Conservation (phyloP, 2,113 vertebrate genomes). For the Cinclus mexicanus region DNA sequence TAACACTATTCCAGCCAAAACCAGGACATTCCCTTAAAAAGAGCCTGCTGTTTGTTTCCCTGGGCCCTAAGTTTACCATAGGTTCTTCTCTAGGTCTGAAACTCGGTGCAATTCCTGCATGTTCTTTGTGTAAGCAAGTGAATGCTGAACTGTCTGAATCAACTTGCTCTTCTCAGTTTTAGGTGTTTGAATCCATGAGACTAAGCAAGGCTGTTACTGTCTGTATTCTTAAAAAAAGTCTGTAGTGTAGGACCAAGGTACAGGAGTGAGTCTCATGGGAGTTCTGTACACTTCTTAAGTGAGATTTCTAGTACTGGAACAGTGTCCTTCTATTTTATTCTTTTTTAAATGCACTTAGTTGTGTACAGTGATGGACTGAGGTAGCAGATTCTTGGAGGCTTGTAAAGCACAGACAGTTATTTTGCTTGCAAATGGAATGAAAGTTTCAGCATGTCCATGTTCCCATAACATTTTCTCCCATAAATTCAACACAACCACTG, state of each 20-base stretch:
- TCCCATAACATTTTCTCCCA: background rate
- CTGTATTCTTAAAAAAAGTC: background rate
- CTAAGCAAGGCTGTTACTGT: background rate
- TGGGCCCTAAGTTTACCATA: background rate
- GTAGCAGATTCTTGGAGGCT: background rate
- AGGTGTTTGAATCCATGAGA: background rate
- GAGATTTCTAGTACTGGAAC: background rate
- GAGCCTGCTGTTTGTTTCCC: background rate
- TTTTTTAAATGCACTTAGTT: background rate
- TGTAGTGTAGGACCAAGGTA: background rate
- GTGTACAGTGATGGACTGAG: background rate
- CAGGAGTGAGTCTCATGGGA: background rate
- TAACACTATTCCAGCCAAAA: background rate
- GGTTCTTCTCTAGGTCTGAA: background rate
- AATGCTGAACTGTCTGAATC: background rate
- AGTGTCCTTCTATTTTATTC: background rate
- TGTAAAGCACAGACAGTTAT: background rate
- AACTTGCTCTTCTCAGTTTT: background rate
- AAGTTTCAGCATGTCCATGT: background rate
- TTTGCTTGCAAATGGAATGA: background rate
- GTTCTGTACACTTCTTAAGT: fast-evolving
- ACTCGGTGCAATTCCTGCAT: background rate
- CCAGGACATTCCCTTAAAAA: background rate
- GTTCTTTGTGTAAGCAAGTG: background rate
- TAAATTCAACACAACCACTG: background rate